Conservation (phyloP, 2,888 invertebrate species). For the Zeuzera pyrina region DNA sequence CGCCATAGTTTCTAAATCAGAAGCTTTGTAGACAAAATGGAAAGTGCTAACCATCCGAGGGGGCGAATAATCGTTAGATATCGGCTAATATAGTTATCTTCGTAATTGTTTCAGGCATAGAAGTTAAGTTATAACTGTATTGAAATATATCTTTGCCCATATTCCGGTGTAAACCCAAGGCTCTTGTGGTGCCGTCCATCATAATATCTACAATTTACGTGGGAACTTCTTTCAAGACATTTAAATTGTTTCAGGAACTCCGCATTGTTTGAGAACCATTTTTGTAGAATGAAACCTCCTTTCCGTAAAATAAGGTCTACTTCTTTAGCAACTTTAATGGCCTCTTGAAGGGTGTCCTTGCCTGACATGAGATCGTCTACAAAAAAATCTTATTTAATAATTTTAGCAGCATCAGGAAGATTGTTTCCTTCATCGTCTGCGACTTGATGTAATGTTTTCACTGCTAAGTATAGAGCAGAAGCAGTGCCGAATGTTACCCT, state of each 20-base stretch:
- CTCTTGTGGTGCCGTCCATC: slow-evolving; percentile 13
- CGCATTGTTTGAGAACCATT: slow-evolving; percentile 3
- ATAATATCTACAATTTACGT: slow-evolving; percentile 9
- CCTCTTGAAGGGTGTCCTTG: not conserved
- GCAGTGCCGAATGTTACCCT: not conserved
- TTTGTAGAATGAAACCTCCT: not conserved
- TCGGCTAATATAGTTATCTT: slow-evolving; percentile 12
- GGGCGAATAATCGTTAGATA: slow-evolving; percentile 12
- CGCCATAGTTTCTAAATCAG: slow-evolving; percentile 16
- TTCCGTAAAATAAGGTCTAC: not conserved
- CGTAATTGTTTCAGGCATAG: slow-evolving; percentile 1
- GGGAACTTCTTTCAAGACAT: slow-evolving; percentile 2
- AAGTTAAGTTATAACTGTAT: not conserved
- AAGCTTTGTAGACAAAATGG: slow-evolving; percentile 9
- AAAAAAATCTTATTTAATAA: too few species aligned
- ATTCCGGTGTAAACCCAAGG: slow-evolving; percentile 14
- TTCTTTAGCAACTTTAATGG: not conserved
- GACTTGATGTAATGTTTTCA: not conserved
- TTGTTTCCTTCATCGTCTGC: slow-evolving; percentile 3
- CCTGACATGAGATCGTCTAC: too few species aligned
- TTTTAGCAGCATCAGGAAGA: not conserved
- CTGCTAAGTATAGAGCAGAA: not conserved
- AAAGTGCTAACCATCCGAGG: slow-evolving; percentile 13
- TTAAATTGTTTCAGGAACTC: slow-evolving; percentile 3
- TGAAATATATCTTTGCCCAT: slow-evolving; percentile 3